Conservation (phyloP, 2,113 vertebrate species). For the Chlamydotis undulata region DNA sequence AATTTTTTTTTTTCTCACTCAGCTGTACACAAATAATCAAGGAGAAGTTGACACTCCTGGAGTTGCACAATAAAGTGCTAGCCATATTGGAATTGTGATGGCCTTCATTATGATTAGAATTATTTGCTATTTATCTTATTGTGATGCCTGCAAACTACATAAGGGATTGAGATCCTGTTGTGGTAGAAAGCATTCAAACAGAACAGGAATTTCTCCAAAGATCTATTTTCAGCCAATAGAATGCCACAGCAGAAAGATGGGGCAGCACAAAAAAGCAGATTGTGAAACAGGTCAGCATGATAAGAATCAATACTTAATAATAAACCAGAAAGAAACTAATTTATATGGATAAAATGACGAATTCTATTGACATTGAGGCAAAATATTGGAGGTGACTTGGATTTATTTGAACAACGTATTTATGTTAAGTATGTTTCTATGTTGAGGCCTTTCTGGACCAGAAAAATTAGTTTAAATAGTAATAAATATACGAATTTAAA, state of each 20-base stretch:
- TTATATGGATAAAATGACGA: neutral
- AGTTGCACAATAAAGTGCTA: neutral
- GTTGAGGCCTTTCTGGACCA: neutral
- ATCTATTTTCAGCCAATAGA: neutral
- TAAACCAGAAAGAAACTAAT: neutral
- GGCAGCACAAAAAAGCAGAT: neutral
- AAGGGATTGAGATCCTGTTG: neutral
- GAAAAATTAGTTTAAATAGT: neutral
- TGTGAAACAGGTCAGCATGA: neutral
- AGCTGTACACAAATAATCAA: neutral
- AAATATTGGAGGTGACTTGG: neutral
- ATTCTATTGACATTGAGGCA: neutral
- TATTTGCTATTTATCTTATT: neutral
- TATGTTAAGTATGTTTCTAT: neutral
- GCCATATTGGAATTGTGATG: neutral
- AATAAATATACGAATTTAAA: neutral
- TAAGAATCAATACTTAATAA: neutral
- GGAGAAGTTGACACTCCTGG: neutral
- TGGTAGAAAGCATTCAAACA: neutral
- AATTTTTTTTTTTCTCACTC: neutral
- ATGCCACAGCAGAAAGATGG: neutral
- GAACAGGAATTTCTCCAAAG: neutral
- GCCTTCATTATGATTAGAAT: neutral
- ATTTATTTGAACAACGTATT: neutral
- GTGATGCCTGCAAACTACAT: neutral